Conservation (phyloP, 2,888 invertebrate species). For the Uropetala carovei region DNA sequence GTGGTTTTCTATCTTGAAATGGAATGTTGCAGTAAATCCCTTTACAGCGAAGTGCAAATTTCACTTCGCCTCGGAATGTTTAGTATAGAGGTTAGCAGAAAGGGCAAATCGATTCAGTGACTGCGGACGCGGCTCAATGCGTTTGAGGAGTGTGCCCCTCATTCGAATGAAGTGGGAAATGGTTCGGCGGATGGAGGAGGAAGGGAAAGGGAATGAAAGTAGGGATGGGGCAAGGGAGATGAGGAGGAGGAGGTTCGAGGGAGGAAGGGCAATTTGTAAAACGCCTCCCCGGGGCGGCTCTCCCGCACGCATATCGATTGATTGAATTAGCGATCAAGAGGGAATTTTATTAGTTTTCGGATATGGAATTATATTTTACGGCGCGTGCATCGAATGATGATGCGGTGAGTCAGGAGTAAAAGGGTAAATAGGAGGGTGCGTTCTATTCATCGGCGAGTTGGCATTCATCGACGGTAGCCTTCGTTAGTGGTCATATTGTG, state of each 20-base stretch:
- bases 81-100: no score
- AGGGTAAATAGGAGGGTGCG: not conserved
- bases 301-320: slow-evolving; percentile 5
- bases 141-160: no score
- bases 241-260: not conserved
- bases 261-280: not conserved
- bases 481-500: no score
- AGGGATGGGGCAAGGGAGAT: not conserved
- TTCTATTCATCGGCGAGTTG: not conserved
- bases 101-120: not conserved
- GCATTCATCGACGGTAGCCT: no score
- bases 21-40: not conserved
- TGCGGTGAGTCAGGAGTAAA: not conserved
- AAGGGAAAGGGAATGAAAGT: not conserved
- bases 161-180: no score
- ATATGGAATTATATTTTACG: not conserved
- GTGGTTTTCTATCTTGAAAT: not conserved
- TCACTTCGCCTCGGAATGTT: no score
- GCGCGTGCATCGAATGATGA: not conserved
- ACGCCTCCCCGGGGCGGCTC: not conserved
- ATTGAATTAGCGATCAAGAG: not conserved
- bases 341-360: not conserved
- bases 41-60: not conserved
- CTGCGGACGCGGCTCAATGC: not conserved
- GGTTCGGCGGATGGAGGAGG: no score